These are phyloP conservation scores for Fissipunctia ypsillon DNA, from an alignment of 2,888 invertebrate genomes.

Conservation along the genomic window DNA sequence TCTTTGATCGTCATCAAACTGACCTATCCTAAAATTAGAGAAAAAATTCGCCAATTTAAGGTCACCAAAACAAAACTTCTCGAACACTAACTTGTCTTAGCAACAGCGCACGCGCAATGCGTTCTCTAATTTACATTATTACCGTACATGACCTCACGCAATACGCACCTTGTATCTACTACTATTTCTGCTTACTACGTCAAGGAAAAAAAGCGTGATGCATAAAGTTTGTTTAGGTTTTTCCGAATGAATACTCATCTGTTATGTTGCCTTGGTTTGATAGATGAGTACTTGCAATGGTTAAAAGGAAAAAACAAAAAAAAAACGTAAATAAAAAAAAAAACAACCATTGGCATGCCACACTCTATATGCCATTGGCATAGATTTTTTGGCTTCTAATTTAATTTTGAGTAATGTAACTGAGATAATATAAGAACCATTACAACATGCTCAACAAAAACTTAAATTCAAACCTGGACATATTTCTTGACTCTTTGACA, in stretches of 20 bases:
- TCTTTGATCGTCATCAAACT: too few relatives aligned
- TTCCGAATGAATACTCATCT: conserved; percentile 26
- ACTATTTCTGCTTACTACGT: conserved; percentile 46
- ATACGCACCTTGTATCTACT: conserved; percentile 30
- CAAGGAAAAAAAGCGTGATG: conserved; percentile 61
- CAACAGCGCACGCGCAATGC: conserved; percentile 16
- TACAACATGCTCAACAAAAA: too few relatives aligned
- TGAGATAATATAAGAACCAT: too few relatives aligned
- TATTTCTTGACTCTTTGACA: too few relatives aligned
- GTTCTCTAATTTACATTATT: conserved; percentile 56
- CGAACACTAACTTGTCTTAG: conserved; percentile 10
- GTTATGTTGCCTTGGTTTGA: conserved; percentile 23
- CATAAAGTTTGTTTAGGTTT: conserved; percentile 43
- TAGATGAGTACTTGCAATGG: conserved; percentile 4
- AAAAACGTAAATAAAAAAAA: neutral
- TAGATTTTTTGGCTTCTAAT: too few relatives aligned
- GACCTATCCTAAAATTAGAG: too few relatives aligned
- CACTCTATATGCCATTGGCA: too few relatives aligned
- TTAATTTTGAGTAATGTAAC: too few relatives aligned
- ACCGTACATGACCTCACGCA: conserved; percentile 53
- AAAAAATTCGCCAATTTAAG: neutral
- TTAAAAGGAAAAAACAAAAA: conserved; percentile 18
- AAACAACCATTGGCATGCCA: neutral
- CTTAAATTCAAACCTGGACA: too few relatives aligned
- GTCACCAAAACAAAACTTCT: conserved; percentile 9